Evolutionary conservation across 2,888 invertebrate species (phyloP).

Genomic region (Metalampra italica): DNA sequence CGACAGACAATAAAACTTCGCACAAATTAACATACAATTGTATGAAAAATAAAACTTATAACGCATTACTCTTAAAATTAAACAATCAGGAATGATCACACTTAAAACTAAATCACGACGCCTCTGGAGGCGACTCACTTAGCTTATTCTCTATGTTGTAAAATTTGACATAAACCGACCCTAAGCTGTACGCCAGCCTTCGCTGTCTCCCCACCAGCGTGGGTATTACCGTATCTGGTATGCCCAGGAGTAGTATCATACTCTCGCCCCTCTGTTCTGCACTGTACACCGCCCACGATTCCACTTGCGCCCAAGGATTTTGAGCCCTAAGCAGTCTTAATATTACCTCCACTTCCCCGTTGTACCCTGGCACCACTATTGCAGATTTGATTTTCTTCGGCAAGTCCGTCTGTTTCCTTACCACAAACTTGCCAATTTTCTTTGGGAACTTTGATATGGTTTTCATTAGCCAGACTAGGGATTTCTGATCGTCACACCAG

Average conservation of each 20-base stretch:
- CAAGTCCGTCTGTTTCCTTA: not conserved
- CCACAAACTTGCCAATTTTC: not conserved
- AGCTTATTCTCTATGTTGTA: not conserved
- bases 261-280: conserved; percentile 4
- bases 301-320: conserved; percentile 2
- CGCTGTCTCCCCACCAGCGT: not conserved
- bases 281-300: conserved; percentile 2
- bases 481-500: conserved; percentile 3
- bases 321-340: not conserved
- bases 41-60: no score
- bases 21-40: no score
- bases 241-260: conserved; percentile 3
- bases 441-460: not conserved
- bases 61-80: no score
- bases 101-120: no score
- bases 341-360: not conserved
- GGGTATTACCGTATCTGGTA: conserved; percentile 2
- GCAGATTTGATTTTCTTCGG: conserved; percentile 3
- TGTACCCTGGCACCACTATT: not conserved
- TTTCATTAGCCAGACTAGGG: not conserved
- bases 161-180: conserved; percentile 3
- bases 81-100: no score
- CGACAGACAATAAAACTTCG: no score
- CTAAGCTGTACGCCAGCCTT: conserved; percentile 1
- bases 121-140: not conserved